These are phyloP conservation scores for Oophaga sylvatica DNA, from an alignment of 2,797 vertebrate species.

Conservation along the genomic window DNA sequence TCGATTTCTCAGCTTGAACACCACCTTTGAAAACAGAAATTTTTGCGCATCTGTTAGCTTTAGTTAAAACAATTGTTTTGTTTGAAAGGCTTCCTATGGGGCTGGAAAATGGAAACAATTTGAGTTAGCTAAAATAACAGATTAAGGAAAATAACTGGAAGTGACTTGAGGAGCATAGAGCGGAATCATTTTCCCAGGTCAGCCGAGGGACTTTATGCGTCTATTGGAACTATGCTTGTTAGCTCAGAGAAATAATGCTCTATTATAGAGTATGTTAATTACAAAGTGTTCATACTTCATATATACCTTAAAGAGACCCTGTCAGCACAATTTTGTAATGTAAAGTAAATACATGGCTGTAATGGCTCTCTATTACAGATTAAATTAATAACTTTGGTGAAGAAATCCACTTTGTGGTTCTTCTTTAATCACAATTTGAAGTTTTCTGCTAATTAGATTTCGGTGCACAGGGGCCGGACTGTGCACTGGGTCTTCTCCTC, in stretches of 20 bases:
- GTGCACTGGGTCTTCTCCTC: too few species aligned
- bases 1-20: not conserved
- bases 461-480: too few species aligned
- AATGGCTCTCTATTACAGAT: too few species aligned
- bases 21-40: not conserved
- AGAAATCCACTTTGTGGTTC: too few species aligned
- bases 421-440: too few species aligned
- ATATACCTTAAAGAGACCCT: too few species aligned
- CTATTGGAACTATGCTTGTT: not conserved
- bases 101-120: conserved; percentile 46
- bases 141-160: conserved; percentile 54
- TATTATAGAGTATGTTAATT: not conserved
- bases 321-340: too few species aligned
- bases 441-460: too few species aligned
- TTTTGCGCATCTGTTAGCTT: conserved; percentile 23
- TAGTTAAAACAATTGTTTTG: conserved; percentile 41
- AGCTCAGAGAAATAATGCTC: not conserved
- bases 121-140: conserved; percentile 58
- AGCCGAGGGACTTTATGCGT: not conserved
- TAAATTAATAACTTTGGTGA: too few species aligned
- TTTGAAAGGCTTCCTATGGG: conserved; percentile 49
- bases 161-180: conserved; percentile 40
- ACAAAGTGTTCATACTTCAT: not conserved
- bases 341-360: too few species aligned
- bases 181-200: conserved; percentile 39